phyloP scores from a whole-genome alignment of 2,113 vertebrate species.

The Eonycteris spelaea region DNA sequence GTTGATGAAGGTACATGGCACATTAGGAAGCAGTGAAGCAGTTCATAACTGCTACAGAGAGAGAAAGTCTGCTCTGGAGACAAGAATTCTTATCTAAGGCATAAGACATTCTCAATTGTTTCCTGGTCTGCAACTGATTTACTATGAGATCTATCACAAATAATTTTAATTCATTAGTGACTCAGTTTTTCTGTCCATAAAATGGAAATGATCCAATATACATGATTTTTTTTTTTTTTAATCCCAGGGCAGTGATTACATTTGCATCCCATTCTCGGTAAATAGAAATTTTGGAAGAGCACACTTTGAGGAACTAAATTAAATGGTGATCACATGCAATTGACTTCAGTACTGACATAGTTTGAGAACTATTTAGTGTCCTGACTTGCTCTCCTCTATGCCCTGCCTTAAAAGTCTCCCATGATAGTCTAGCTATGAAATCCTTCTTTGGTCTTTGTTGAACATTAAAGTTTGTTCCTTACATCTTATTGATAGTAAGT shows the following conservation, averaged over 20 bases:
- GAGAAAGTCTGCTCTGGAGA: background rate
- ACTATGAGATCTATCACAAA: background rate
- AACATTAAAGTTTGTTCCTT: background rate
- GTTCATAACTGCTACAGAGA: slow-evolving; percentile 40
- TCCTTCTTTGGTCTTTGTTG: background rate
- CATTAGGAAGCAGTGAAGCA: slow-evolving; percentile 34
- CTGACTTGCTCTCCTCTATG: background rate
- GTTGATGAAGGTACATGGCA: background rate
- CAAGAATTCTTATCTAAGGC: background rate
- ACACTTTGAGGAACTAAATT: background rate
- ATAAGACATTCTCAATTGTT: background rate
- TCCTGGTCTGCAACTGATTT: background rate
- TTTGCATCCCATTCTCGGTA: background rate
- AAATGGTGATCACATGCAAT: background rate
- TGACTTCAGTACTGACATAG: background rate
- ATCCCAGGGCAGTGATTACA: background rate
- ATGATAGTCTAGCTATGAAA: background rate
- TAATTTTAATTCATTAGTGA: background rate
- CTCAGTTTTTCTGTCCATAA: background rate
- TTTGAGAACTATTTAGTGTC: background rate
- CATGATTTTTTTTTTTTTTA: background rate
- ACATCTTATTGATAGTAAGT: background rate
- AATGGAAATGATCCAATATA: background rate
- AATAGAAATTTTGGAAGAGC: background rate
- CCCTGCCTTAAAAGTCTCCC: background rate